Evolutionary conservation across 2,888 invertebrate genomes (phyloP).

Genomic region (Suillia variegata): DNA sequence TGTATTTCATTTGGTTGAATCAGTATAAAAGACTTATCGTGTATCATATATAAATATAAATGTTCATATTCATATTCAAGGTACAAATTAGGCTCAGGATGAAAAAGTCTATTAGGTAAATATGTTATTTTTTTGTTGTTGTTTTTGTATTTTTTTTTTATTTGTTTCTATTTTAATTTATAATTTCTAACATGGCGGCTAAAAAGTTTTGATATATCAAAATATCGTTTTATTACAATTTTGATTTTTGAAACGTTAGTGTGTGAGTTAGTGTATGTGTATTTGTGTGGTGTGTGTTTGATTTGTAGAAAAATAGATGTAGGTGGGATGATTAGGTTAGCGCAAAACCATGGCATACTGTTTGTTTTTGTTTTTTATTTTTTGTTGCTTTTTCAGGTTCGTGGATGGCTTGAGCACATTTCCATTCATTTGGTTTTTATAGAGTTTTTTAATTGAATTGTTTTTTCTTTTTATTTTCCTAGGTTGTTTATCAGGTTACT

Average conservation of each 20-base stretch:
- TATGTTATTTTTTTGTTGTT: conserved; percentile 33
- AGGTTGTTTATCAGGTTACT: conserved; percentile 8
- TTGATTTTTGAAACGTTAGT: conserved; percentile 33
- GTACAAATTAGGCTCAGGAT: conserved; percentile 56
- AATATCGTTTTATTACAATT: conserved; percentile 19
- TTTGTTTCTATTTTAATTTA: conserved; percentile 18
- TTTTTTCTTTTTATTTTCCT: neutral
- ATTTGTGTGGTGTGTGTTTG: too few relatives aligned
- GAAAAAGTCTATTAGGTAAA: conserved; percentile 42
- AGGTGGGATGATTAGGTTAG: conserved; percentile 54
- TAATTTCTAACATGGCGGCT: too few relatives aligned
- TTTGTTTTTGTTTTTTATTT: conserved; percentile 15
- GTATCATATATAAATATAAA: conserved; percentile 3
- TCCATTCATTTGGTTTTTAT: neutral
- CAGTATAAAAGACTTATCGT: conserved; percentile 25
- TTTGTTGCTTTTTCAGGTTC: neutral
- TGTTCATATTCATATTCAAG: conserved; percentile 37
- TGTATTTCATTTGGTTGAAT: conserved; percentile 39
- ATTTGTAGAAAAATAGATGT: conserved; percentile 60
- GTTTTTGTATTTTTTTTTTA: conserved; percentile 23
- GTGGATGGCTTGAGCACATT: conserved; percentile 8
- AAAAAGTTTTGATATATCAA: conserved; percentile 11
- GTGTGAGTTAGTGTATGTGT: conserved; percentile 43
- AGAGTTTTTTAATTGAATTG: neutral
- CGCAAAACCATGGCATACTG: neutral